Evolutionary conservation across 2,113 vertebrate genomes (phyloP).

Genomic region (Microcebus griseorufus): DNA sequence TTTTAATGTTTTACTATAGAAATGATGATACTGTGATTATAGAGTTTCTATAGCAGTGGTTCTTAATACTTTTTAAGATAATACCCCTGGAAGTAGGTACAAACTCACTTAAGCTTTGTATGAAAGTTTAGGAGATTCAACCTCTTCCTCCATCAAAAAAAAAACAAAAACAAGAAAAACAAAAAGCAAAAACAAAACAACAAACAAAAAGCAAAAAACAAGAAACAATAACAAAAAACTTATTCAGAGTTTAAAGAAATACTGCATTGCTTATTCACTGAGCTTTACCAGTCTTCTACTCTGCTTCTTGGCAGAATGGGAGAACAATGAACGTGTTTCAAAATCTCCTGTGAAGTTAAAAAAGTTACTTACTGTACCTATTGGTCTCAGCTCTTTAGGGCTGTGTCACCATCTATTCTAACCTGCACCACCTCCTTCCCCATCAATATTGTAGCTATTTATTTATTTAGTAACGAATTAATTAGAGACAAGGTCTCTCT

Average conservation of each 20-base stretch:
- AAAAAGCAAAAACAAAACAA: no score
- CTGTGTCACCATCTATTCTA: background rate
- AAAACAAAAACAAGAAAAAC: no score
- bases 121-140: background rate
- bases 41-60: background rate
- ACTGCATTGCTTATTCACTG: background rate
- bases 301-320: background rate
- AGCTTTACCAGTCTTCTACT: background rate
- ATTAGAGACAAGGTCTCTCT: no score
- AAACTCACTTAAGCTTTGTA: background rate
- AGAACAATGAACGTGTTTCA: background rate
- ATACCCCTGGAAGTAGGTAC: background rate
- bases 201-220: no score
- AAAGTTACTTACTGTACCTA: background rate
- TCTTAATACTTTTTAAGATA: slow-evolving; percentile 18
- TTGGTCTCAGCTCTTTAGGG: background rate
- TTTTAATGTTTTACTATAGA: background rate
- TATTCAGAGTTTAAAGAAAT: background rate
- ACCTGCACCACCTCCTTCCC: background rate
- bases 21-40: background rate
- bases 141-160: background rate
- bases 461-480: no score
- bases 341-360: background rate
- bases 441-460: background rate
- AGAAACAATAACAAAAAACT: no score